A percentile compares a stretch with the other conserved stretches of the same genome.
Evolutionary conservation across 2,888 invertebrate species (phyloP).

Genomic region (Lottia gigantea): DNA sequence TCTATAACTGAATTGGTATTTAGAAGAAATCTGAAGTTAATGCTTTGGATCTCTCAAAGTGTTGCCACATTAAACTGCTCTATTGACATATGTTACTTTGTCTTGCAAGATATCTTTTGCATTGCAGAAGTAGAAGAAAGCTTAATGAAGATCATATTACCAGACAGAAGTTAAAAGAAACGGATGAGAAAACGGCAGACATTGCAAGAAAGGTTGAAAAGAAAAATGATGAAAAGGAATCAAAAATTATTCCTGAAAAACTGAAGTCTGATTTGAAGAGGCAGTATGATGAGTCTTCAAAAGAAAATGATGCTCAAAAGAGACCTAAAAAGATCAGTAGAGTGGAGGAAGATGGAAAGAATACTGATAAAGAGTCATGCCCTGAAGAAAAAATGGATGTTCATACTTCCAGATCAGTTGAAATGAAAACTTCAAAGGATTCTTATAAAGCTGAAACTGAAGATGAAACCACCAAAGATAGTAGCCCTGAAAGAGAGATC

Average conservation of each 20-base stretch:
- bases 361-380: background rate
- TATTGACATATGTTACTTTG: too few relatives aligned
- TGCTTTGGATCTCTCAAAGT: too few relatives aligned
- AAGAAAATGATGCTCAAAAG: background rate
- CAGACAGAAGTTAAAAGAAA: background rate
- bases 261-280: background rate
- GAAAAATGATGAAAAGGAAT: slow-evolving; percentile 15
- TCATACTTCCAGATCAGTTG: background rate
- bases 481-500: too few relatives aligned
- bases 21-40: too few relatives aligned
- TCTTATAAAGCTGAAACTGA: background rate
- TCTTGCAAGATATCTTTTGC: background rate
- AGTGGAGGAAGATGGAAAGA: background rate
- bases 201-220: background rate
- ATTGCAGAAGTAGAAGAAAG: slow-evolving; percentile 1
- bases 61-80: too few relatives aligned
- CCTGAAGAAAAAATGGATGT: too few relatives aligned
- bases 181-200: background rate
- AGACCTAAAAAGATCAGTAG: slow-evolving; percentile 10
- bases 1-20: too few relatives aligned
- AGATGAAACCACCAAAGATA: background rate
- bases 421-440: background rate
- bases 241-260: background rate
- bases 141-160: background rate
- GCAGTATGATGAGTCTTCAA: too few relatives aligned